Conservation (phyloP, 1,140 invertebrate genomes). For the Drosophila nikananu region DNA sequence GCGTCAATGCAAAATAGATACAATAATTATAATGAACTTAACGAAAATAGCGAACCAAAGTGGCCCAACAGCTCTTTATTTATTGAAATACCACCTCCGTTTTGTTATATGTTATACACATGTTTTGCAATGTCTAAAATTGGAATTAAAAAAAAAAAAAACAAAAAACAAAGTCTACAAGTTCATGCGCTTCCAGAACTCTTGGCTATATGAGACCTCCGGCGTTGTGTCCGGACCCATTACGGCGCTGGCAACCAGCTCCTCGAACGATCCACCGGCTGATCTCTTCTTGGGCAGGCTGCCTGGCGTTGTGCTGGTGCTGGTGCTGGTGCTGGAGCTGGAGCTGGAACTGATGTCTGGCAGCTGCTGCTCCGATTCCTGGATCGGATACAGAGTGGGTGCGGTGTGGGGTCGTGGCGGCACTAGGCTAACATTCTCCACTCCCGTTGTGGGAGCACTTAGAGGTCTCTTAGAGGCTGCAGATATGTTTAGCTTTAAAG, state of each 20-base stretch:
- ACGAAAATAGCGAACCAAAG: background rate
- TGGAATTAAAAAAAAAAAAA: background rate
- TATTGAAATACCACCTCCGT: background rate
- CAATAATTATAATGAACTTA: background rate
- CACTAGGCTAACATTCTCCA: background rate
- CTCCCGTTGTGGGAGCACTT: constrained; percentile 48
- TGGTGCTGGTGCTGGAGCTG: background rate
- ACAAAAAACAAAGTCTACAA: constrained; percentile 1
- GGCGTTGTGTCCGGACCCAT: constrained; percentile 12
- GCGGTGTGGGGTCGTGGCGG: constrained; percentile 53
- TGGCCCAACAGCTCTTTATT: background rate
- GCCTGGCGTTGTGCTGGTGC: constrained; percentile 1
- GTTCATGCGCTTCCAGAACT: constrained; percentile 65
- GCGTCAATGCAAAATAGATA: background rate
- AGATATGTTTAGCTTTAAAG: background rate
- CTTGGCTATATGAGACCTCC: constrained; percentile 39
- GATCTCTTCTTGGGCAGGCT: background rate
- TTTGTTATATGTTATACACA: background rate
- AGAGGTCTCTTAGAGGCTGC: constrained; percentile 24
- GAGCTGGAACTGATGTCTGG: background rate
- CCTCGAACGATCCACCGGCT: constrained; percentile 1
- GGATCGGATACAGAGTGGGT: constrained; percentile 24
- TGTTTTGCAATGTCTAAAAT: too few species aligned
- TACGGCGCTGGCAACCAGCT: constrained; percentile 9
- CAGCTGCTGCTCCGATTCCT: background rate